Evolutionary conservation across 2,888 invertebrate species (phyloP), one percentile per base, ranked within the genome.

Genomic region (Coelogynopora nodosa): DNA sequence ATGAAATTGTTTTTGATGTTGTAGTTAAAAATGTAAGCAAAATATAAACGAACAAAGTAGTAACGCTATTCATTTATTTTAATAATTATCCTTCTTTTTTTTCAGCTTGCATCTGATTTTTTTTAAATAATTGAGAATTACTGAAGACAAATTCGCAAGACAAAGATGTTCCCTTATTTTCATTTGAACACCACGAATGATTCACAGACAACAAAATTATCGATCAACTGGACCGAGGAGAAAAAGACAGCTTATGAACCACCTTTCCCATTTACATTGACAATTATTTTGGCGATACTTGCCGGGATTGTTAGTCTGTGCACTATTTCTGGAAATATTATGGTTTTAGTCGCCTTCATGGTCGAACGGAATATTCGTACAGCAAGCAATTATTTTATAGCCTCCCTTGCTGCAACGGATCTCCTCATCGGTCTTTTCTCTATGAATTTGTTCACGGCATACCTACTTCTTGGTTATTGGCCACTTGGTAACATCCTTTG

Each of bases 311-410:
- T 82, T 29, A 90, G 93, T 97, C 88, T 87, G 0, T 30, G 87
- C 80, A 88, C 88, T 29, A 86, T 88, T 30, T 28, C 90, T n/a
- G 99, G 99, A 86, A 99, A 99, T 92, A 95, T 98, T 86, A 94
- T 99, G 88, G 98, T 98, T 86, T 94, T 98, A 86, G 93, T 97
- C 89, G 97, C 97, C 82, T 98, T 98, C 92, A 95, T 97, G 88
- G 96, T 98, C 80, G 98, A 97, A 92, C 93, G 97, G 87, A 95
- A 95, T 89, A 93, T 94, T 88, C 93, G 99, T 86, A 98, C 98
- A 91, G 98, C 99, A 30, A 97, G 97, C 92, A 99, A 99, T 93
- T 99, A 98, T 93, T 99, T 98, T 93, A 98, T 99, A 89, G 98
- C 98, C 5, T 98, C 98, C 0, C 94, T 99, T 88, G 99, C 99